Evolutionary conservation across 2,113 vertebrate genomes (phyloP), one percentile per base, ranked within the genome.

Genomic region (Tachycineta bicolor): DNA sequence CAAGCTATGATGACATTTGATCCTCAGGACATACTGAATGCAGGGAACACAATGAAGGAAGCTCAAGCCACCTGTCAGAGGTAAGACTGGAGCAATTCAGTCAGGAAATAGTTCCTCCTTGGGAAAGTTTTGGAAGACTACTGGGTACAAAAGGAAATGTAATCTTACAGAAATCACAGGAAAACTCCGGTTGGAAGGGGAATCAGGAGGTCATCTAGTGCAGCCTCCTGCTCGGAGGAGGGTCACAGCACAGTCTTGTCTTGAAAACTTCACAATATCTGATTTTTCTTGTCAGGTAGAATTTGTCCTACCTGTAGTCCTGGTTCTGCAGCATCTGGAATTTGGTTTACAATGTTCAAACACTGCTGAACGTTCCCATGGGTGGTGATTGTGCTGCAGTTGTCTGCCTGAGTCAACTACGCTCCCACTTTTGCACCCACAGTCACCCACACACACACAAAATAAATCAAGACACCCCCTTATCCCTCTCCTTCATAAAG

Each of bases 1-100:
- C 99, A 99, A 93, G 99, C 99, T 95, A 99, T 99, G 99, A 99
- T 99, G 99, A 99, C 99, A 46, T 99, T 99, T 95, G 98, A 99
- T 88, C 99, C 99, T 22, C 98, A 99, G 94, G 99, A 99, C 96
- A 99, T 99, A 80, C 89, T 98, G 89, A 97, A 98, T 44, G 99
- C 99, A 21, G 98, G 99, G 70, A 99, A 98, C 97, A 99, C 98
- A 68, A 99, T 99, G 99, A 99, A 99, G 93, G 99, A 99, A 87
- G 99, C 99, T 14, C 99, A 99, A 97, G 98, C 96, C 10, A 95
- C 98, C 39, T 99, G 99, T 96, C 99, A 99, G 95, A 98, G 98
- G 99, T 99, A 87, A 96, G 97, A 67, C 26, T 59, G 17, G 9
- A 22, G 7, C 52, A 34, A 67, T 44, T 71, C 55, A 9, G 16